phyloP scores from a whole-genome alignment of 2,113 vertebrate genomes.

The Calidris pygmaea region DNA sequence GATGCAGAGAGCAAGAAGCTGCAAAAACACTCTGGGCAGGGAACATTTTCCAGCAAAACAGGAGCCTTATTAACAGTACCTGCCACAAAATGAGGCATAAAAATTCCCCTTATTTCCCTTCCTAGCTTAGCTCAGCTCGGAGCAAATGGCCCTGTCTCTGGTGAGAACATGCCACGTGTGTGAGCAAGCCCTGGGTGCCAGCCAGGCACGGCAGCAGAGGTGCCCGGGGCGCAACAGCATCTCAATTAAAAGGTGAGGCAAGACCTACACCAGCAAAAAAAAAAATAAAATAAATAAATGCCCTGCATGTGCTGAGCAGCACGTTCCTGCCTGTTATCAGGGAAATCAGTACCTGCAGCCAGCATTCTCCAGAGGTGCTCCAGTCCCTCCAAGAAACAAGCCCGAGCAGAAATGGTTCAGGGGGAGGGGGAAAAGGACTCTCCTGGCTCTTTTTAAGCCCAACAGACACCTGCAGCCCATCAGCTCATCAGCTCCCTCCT shows the following conservation, averaged over 20 bases:
- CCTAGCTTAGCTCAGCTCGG: too few species aligned
- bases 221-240: not conserved
- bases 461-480: not conserved
- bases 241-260: not conserved
- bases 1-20: rapidly evolving
- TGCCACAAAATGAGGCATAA: rapidly evolving
- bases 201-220: not conserved
- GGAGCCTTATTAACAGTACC: not conserved
- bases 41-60: not conserved
- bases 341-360: not conserved
- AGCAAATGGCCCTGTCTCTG: rapidly evolving
- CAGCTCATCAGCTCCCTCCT: not conserved
- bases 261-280: not conserved
- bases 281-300: not conserved
- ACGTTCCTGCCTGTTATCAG: not conserved
- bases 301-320: not conserved
- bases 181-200: not conserved
- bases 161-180: rapidly evolving
- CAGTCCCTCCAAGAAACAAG: rapidly evolving
- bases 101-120: rapidly evolving
- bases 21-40: not conserved
- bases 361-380: not conserved
- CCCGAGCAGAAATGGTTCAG: rapidly evolving
- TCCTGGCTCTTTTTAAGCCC: not conserved
- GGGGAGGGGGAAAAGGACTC: not conserved